Evolutionary conservation across 2,888 invertebrate species (phyloP).

Genomic region (Chloroclystis v-ata): DNA sequence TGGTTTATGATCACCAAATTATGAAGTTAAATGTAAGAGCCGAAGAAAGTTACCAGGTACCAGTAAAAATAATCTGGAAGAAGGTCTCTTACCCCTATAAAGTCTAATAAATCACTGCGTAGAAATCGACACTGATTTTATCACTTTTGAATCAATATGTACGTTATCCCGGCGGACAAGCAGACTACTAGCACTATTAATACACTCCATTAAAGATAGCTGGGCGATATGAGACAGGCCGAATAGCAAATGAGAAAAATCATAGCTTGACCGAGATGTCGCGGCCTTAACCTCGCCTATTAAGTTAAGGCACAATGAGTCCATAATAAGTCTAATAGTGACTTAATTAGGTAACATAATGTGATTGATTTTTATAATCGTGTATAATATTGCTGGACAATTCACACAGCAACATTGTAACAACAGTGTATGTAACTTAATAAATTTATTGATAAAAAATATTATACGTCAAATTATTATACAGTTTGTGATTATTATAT

Average conservation of each 20-base stretch:
- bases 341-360: no score
- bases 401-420: no score
- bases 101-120: slow-evolving; percentile 1
- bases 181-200: slow-evolving; percentile 53
- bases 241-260: slow-evolving; percentile 69
- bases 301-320: slow-evolving; percentile 4
- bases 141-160: slow-evolving; percentile 28
- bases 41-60: background rate
- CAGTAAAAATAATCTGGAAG: background rate
- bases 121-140: slow-evolving; percentile 7
- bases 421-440: no score
- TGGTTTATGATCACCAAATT: no score
- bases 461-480: no score
- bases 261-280: slow-evolving; percentile 42
- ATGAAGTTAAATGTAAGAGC: background rate
- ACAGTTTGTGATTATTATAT: no score
- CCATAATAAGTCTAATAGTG: no score
- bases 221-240: slow-evolving; percentile 50
- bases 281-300: slow-evolving; percentile 33
- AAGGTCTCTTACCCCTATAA: background rate
- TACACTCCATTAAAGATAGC: slow-evolving; percentile 57
- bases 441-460: no score
- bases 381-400: no score
- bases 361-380: no score
- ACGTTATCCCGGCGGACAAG: slow-evolving; percentile 45